A percentile compares a stretch with the other conserved stretches of the same genome.
Conservation (phyloP, 64 coral and sea anemone genomes). For the Montipora capricornis region DNA sequence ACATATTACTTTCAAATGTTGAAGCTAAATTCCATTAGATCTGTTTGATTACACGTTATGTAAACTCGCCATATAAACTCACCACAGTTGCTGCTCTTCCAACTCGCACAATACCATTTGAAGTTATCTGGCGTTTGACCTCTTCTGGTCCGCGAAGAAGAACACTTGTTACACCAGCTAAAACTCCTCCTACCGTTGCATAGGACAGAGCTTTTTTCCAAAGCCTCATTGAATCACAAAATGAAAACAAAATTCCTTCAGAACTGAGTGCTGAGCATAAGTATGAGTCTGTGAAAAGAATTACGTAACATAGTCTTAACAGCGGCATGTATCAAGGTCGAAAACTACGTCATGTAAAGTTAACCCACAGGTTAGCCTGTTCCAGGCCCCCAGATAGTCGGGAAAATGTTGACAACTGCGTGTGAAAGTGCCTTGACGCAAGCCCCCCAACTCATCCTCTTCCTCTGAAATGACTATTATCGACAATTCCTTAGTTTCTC, state of each 20-base stretch:
- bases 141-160: conserved; percentile 23
- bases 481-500: too few species aligned
- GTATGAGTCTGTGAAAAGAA: neutral
- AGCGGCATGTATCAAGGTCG: neutral
- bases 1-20: too few species aligned
- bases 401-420: too few species aligned
- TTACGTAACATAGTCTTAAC: conserved; percentile 9
- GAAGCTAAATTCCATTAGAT: too few species aligned
- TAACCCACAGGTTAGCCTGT: too few species aligned
- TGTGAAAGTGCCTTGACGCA: too few species aligned
- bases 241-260: neutral
- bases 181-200: conserved; percentile 4
- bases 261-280: too few species aligned
- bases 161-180: conserved; percentile 8
- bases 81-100: conserved; percentile 51
- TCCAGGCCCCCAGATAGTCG: too few species aligned
- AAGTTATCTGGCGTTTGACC: conserved; percentile 34
- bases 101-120: conserved; percentile 63
- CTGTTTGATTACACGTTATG: too few species aligned
- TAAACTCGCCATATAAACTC: neutral
- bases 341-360: neutral
- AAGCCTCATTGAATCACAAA: conserved; percentile 23
- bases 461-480: too few species aligned
- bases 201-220: neutral
- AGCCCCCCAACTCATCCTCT: too few species aligned